phyloP scores from a whole-genome alignment of 2,888 invertebrate genomes.

The Nephrotoma flavescens region DNA sequence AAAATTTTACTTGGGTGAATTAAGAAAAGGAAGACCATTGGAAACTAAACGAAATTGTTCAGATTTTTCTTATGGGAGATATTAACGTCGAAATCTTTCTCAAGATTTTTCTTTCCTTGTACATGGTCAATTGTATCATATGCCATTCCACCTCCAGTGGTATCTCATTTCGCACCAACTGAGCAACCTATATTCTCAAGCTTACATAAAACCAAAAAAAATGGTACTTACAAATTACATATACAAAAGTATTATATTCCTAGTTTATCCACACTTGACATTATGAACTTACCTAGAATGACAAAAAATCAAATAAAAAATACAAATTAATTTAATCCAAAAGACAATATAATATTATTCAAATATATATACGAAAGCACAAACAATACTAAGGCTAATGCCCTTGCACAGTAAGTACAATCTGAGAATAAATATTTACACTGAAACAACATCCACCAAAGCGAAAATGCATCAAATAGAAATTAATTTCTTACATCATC shows the following conservation, averaged over 20 bases:
- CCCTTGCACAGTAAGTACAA: background rate
- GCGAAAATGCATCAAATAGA: background rate
- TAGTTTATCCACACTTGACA: background rate
- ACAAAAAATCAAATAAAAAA: background rate
- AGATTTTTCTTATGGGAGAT: too few species aligned
- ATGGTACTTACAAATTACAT: background rate
- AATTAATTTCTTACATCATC: background rate
- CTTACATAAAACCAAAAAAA: too few species aligned
- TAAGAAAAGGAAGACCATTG: too few species aligned
- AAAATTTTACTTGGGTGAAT: too few species aligned
- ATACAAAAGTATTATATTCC: too few species aligned
- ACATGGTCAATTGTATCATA: too few species aligned
- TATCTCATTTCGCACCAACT: too few species aligned
- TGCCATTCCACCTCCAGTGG: too few species aligned
- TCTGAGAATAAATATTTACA: background rate
- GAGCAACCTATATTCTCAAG: too few species aligned
- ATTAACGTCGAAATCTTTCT: too few species aligned
- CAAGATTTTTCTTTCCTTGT: too few species aligned
- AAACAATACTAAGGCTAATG: background rate
- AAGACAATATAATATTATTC: background rate
- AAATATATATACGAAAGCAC: background rate
- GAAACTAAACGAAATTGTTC: too few species aligned
- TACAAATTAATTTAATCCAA: background rate
- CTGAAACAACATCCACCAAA: background rate
- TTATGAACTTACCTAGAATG: background rate